Evolutionary conservation across 2,113 vertebrate genomes (phyloP).

Genomic region (Rattus norvegicus): GRCr8 NC_086032.1:100022001-100022500

Average conservation of each 20-base stretch:
- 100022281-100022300: conserved; percentile 14
- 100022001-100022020: background rate
- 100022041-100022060: conserved; percentile 61
- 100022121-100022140: conserved; percentile 51
- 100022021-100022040: background rate
- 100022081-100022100: conserved; percentile 40
- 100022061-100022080: conserved; percentile 18
- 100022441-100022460: conserved; percentile 55
- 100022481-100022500: conserved; percentile 24
- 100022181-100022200: background rate
- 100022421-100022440: conserved; percentile 8
- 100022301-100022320: conserved; percentile 44
- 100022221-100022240: conserved; percentile 38
- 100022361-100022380: conserved; percentile 48
- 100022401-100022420: background rate
- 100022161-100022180: conserved; percentile 32
- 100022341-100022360: conserved; percentile 2
- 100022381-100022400: conserved; percentile 43
- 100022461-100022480: conserved; percentile 27
- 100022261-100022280: conserved; percentile 34
- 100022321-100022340: background rate
- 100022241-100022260: background rate
- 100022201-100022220: conserved; percentile 53
- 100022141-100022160: conserved; percentile 40
- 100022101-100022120: conserved; percentile 44